These are phyloP conservation scores for Zosterops japonicus DNA, from an alignment of 2,113 vertebrate species.

Conservation along the genomic window DNA sequence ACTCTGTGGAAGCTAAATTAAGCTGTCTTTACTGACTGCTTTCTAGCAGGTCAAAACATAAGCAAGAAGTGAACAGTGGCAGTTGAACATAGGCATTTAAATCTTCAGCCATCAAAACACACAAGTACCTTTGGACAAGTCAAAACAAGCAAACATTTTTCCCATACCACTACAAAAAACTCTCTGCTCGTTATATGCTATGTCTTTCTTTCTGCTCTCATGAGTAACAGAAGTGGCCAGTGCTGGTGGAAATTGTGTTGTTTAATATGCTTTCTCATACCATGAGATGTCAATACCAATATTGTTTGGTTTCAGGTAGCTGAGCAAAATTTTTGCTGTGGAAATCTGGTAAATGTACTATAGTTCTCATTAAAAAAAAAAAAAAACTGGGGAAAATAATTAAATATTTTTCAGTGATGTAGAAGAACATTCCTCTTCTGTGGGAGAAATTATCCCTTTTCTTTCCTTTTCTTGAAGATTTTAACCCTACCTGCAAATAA, in stretches of 20 bases:
- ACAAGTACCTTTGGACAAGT: not conserved
- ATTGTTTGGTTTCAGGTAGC: not conserved
- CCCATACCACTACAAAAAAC: not conserved
- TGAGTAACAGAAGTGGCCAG: not conserved
- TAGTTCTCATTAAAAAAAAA: not conserved
- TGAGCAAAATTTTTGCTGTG: not conserved
- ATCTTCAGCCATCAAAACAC: not conserved
- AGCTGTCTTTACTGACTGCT: not conserved
- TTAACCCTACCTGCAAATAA: not conserved
- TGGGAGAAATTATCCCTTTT: not conserved
- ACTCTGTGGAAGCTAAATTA: not conserved
- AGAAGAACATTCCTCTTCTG: not conserved
- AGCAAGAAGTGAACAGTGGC: not conserved
- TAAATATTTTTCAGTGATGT: not conserved
- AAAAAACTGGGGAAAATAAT: not conserved
- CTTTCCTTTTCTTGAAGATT: not conserved
- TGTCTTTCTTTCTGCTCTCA: fast-evolving
- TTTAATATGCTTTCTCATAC: not conserved
- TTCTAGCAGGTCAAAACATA: not conserved
- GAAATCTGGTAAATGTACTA: not conserved
- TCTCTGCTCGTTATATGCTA: not conserved
- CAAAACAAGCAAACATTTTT: not conserved
- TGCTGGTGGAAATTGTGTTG: not conserved
- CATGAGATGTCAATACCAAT: not conserved
- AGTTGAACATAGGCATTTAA: not conserved